Evolutionary conservation across 2,888 invertebrate genomes (phyloP), one percentile per base, ranked within the genome.

Genomic region (Ametastegia equiseti): DNA sequence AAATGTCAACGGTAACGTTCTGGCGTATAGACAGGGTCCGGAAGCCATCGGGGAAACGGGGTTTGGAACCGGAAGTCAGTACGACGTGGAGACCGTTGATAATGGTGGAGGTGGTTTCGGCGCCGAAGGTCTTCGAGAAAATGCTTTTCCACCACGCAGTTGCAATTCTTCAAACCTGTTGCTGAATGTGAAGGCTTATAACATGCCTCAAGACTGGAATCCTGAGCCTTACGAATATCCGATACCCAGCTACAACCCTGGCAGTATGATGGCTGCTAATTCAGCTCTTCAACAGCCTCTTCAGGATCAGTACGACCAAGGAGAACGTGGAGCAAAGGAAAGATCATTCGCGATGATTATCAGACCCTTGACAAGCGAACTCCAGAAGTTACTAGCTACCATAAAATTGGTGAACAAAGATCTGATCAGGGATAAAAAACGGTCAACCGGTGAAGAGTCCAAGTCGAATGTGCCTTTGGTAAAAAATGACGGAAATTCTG

Each of bases 341-440:
- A 83, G 83, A 42, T 83, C 85, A 0, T 83, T 87, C 30, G 83
- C 87, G 13, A 84, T 47, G 13, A 84, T 86, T 1, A 84, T 87
- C 42, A 84, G 85, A 19, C 87, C 87, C n/a, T 54, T 87, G 54
- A 84, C 86, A 0, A 81, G 63, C 3, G 86, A 87, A 42, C 23
- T 87, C 30, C 83, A 86, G 71, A 85, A 84, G 60, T 82, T 87
- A 36, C 65, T 87, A 54, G 83, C 80, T 33, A 85, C 86, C 2
- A 85, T 87, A 30, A 84, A 86, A 71, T 79, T 83, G 30, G 85
- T 87, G 5, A 87, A 87, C 47, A 82, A 82, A 27, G 86, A 86
- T 67, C 81, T 87, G 60, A 84, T 63, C 6, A 81, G 82, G 13
- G 80, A 84, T 13, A 81, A 80, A 42, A 67, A 65, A n/a, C 33